Conservation (phyloP, 2,888 invertebrate genomes). For the Nemurella pictetii region DNA sequence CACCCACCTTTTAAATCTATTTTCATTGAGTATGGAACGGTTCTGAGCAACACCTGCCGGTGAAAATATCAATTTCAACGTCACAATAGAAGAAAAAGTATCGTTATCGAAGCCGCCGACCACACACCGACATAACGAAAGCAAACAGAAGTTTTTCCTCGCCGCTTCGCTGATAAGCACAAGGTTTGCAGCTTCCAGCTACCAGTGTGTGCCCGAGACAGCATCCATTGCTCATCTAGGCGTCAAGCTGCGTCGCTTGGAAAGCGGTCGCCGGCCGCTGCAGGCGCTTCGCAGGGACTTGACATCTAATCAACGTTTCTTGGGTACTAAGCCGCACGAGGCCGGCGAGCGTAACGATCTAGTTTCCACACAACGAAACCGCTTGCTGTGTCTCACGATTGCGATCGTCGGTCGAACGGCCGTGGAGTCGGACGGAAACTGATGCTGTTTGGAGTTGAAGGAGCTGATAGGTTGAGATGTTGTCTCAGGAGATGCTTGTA, state of each 20-base stretch:
- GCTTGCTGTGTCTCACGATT: not conserved
- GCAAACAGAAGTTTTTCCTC: too few relatives aligned
- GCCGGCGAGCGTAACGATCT: not conserved
- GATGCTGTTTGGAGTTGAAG: not conserved
- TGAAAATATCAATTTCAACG: too few relatives aligned
- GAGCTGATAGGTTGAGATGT: not conserved
- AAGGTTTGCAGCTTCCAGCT: too few relatives aligned
- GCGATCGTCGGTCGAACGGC: not conserved
- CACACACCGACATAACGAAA: too few relatives aligned
- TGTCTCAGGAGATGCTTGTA: too few relatives aligned
- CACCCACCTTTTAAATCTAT: too few relatives aligned
- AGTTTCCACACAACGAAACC: not conserved
- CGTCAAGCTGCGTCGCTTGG: not conserved
- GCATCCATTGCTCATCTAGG: not conserved
- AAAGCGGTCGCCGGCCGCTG: not conserved
- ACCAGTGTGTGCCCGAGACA: too few relatives aligned
- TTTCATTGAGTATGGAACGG: too few relatives aligned
- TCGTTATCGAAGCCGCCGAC: too few relatives aligned
- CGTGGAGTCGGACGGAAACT: not conserved
- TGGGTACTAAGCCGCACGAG: not conserved
- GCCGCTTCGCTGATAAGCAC: too few relatives aligned
- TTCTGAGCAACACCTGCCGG: too few relatives aligned
- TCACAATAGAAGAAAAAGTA: too few relatives aligned
- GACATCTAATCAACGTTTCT: not conserved
- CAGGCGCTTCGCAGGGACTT: not conserved